Base-by-base conservation (phyloP, 1,140 invertebrate species). In the Sitophilus oryzae region DNA sequence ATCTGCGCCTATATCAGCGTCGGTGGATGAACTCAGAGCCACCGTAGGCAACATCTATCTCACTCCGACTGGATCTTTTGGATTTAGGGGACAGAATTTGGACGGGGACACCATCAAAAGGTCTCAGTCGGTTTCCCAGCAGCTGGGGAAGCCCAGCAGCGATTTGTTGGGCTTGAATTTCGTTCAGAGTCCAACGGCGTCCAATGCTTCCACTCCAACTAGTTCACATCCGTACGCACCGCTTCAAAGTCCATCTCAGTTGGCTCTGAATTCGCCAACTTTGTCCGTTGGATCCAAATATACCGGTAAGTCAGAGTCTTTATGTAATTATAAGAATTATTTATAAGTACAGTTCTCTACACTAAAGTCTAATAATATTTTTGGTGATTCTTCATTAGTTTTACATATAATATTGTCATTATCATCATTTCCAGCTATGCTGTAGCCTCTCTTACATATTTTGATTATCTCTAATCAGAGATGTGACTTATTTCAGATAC, bases 41-140 rank as follows among this genome's bases (percentile, higher is more conserved):
- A 95, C 93, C 14, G 88, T 96, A 40, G 92, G 91, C 73, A 92
- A 89, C 74, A 79, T 97, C 52, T 89, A 92, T 23, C 66, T 96
- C 19, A 92, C 91, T 43, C 90, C 92, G 63, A 78, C 85, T 46
- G 82, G 82, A 55, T 52, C 63, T 25, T 64, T 80, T 74, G 76
- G 73, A 51, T 71, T 79, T 34, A 69, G 80, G 56, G 77, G 76
- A 42, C 81, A 79, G 2, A 77, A 75, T 60, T 66, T 74, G 37
- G 84, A 86, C 59, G 53, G 65, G 56, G 84, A 86, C 65, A 76
- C 78, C 65, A 87, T 88, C 77, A 89, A 88, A 71, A 72, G 86
- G 56, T 88, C 85, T 20, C 82, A 87, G 64, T 88, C 86, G 21
- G 84, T 88, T 37, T 87, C 85, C 18, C 86, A 89, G 66, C 85